These are phyloP conservation scores for Notechis scutatus DNA, from an alignment of 2,113 vertebrate species.

Conservation along the genomic window DNA sequence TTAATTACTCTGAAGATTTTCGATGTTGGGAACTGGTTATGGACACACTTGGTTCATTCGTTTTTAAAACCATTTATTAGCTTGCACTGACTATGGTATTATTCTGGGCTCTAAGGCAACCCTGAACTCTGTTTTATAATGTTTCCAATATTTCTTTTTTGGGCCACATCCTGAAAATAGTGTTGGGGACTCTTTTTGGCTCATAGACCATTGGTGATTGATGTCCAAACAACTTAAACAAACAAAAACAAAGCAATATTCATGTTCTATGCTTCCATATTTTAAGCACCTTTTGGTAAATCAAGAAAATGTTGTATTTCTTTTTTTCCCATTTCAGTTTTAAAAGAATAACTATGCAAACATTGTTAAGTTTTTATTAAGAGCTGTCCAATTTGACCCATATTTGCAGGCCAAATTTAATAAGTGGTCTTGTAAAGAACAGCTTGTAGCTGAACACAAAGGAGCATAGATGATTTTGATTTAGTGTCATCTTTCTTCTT, in stretches of 20 bases:
- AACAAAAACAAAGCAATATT: background rate
- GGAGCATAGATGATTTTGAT: background rate
- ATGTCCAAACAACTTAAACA: background rate
- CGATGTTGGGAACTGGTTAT: background rate
- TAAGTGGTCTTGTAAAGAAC: background rate
- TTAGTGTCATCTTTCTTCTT: background rate
- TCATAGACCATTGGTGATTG: background rate
- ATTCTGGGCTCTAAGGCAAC: background rate
- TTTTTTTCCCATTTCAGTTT: background rate
- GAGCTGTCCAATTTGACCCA: background rate
- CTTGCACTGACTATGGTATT: background rate
- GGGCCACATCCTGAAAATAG: background rate
- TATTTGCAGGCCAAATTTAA: background rate
- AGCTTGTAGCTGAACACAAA: background rate
- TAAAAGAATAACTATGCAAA: background rate
- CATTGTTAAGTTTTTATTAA: background rate
- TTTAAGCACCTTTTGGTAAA: background rate
- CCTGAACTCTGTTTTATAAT: background rate
- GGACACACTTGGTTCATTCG: background rate
- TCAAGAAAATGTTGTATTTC: background rate
- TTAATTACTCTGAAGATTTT: background rate
- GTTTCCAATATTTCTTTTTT: background rate
- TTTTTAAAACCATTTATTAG: background rate
- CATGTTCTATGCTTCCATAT: background rate
- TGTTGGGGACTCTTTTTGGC: background rate